Base-by-base conservation (phyloP, 2,888 invertebrate genomes). In the Gymnocheta viridis region DNA sequence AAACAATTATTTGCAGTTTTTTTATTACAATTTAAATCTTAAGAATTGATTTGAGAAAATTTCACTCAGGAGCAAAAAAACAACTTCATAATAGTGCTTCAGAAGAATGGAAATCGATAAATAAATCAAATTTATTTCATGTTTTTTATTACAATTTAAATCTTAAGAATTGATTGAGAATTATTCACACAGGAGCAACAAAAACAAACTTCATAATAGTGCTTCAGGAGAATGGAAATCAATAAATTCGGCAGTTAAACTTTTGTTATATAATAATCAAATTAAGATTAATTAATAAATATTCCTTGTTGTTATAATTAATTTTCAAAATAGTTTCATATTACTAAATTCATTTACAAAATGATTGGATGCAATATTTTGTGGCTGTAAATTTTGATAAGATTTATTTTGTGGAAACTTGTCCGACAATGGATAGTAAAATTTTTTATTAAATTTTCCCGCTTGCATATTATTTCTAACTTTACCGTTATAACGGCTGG, bases 121-220 rank as follows among this genome's bases (percentile, higher is more conserved):
- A n/a, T 22, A 24, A 24, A 51, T 24, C 2, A 6, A n/a, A 32
- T 27, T 56, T 27, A 56, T 56, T 56, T 58, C 14, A 32, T 35
- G 22, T 22, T 60, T 60, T 49, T 29, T 10, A 19, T 47, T 66
- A 14, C 67, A 67, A 35, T 67, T 51, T 24, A 24, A 51, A 24
- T 35, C 51, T 51, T 66, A 66, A 32, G 7, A 32, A n/a, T 66
- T 32, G 2, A 10, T 19, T 29, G 2, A 49, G 10, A 19, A 47
- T 47, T 27, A 29, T 19, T 4, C 10, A 5, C 12, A 12, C 32
- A 5, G 2, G 12, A 17, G 32, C 24, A 54, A 54, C 22, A 27
- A 14, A 27, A 54, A 64, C 19, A 32, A 19, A 66, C 32, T 49
- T 66, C 66, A 49, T 66, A 47, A 64, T 38, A 44, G 10, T n/a